These are phyloP conservation scores for Zaprionus vittiger DNA, from an alignment of 1,140 invertebrate genomes.

Conservation along the genomic window DNA sequence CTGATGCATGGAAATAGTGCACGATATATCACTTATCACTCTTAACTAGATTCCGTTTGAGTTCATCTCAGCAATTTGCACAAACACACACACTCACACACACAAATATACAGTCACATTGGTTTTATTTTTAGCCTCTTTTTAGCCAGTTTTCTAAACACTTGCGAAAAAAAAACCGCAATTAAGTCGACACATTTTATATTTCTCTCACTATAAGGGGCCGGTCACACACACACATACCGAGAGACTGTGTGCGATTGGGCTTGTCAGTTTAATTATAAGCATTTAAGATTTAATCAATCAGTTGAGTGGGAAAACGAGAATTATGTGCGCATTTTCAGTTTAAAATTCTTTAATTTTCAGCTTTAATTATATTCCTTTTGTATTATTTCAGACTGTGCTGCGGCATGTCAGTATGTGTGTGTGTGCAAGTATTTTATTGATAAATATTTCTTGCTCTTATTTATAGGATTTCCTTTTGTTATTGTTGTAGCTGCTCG, in stretches of 20 bases:
- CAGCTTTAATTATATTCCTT: conserved; percentile 54
- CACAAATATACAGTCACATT: neutral
- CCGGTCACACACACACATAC: conserved; percentile 8
- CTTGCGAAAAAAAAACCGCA: neutral
- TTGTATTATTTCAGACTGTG: conserved; percentile 17
- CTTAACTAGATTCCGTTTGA: conserved; percentile 2
- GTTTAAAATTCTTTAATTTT: conserved; percentile 47
- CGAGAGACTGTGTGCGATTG: neutral
- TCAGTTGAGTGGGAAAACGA: conserved; percentile 28
- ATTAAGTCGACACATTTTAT: neutral
- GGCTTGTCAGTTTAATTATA: conserved; percentile 22
- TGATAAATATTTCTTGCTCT: conserved; percentile 69
- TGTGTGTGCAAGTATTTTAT: conserved; percentile 35
- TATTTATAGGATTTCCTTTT: conserved; percentile 73
- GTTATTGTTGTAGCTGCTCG: conserved; percentile 50
- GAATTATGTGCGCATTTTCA: conserved; percentile 29
- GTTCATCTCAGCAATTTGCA: neutral
- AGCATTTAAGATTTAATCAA: conserved; percentile 31
- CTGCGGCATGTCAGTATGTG: neutral
- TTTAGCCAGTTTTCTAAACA: conserved; percentile 10
- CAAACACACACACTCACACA: neutral
- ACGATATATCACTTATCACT: conserved; percentile 15
- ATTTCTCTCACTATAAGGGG: conserved; percentile 1
- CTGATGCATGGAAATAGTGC: conserved; percentile 32
- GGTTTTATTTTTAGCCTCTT: conserved; percentile 2